These are phyloP conservation scores for Agriotes lineatus DNA, from an alignment of 2,888 invertebrate genomes.

Conservation along the genomic window DNA sequence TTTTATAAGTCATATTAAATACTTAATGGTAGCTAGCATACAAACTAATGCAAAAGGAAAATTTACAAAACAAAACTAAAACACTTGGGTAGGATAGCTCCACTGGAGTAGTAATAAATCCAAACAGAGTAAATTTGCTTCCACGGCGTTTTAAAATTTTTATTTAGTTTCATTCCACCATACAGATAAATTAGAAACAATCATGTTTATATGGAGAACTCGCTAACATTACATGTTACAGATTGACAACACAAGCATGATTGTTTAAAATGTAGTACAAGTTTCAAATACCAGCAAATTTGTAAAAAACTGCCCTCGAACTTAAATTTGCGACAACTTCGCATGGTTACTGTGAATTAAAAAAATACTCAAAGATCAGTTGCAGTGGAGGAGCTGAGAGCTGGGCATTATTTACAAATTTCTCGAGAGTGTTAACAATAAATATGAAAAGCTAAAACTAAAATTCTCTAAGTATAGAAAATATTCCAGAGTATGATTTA, in stretches of 20 bases:
- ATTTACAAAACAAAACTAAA: no score
- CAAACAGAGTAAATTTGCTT: no score
- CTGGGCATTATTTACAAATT: slow-evolving; percentile 28
- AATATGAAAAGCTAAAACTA: slow-evolving; percentile 41
- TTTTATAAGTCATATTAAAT: no score
- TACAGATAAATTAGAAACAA: slow-evolving; percentile 37
- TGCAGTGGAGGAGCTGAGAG: slow-evolving; percentile 1
- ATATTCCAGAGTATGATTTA: slow-evolving; percentile 27
- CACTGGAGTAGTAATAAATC: no score
- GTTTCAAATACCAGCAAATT: slow-evolving; percentile 20
- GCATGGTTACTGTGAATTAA: neutral
- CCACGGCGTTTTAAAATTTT: slow-evolving; percentile 1
- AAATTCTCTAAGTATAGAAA: slow-evolving; percentile 36
- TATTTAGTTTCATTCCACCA: slow-evolving; percentile 33
- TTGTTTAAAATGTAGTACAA: slow-evolving; percentile 19
- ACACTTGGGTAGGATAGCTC: no score
- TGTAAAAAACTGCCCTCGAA: slow-evolving; percentile 15
- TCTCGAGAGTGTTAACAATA: slow-evolving; percentile 28
- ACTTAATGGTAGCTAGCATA: no score
- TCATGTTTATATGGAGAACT: slow-evolving; percentile 17
- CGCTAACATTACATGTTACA: neutral
- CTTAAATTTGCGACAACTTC: neutral
- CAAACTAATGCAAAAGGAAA: no score
- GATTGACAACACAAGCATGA: slow-evolving; percentile 15
- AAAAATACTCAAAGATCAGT: slow-evolving; percentile 2